These are phyloP conservation scores for Sula dactylatra DNA, from an alignment of 2,113 vertebrate species.

Conservation along the genomic window DNA sequence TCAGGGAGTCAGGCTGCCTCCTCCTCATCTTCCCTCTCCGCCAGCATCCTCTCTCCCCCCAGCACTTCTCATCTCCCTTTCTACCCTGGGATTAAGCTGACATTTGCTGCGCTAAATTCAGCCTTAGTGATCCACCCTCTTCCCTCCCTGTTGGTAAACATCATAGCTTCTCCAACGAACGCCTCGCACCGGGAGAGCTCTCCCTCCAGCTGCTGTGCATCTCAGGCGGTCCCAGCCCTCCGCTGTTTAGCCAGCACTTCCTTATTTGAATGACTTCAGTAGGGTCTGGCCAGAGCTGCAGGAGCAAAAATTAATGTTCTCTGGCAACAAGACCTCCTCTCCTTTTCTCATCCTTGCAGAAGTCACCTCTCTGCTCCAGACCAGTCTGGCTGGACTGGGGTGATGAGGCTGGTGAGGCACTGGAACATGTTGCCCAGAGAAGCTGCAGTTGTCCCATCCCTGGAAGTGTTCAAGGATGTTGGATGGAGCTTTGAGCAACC, in stretches of 20 bases:
- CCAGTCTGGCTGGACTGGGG: not conserved
- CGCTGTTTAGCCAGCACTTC: not conserved
- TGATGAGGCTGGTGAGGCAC: too few relatives aligned
- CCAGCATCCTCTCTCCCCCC: not conserved
- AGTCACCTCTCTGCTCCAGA: not conserved
- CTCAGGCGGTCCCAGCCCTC: not conserved
- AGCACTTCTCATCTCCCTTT: not conserved
- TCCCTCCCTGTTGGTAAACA: constrained; percentile 9
- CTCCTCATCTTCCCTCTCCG: not conserved
- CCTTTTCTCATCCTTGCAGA: not conserved
- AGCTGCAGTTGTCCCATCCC: too few relatives aligned
- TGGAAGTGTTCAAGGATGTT: too few relatives aligned
- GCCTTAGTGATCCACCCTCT: not conserved
- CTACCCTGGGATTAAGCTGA: not conserved
- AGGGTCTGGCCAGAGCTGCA: not conserved
- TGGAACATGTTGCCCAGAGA: too few relatives aligned
- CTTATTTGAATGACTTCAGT: not conserved
- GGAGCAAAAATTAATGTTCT: not conserved
- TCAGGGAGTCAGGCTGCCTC: not conserved
- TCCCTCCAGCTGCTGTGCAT: not conserved
- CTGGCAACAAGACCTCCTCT: not conserved
- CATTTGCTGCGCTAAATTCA: not conserved
- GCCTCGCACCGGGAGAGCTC: not conserved
- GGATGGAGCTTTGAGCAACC: too few relatives aligned
- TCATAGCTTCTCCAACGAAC: not conserved